Evolutionary conservation across 1,140 invertebrate genomes (phyloP), one percentile per base, ranked within the genome.

Genomic region (Cyrtorhinus lividipennis): DNA sequence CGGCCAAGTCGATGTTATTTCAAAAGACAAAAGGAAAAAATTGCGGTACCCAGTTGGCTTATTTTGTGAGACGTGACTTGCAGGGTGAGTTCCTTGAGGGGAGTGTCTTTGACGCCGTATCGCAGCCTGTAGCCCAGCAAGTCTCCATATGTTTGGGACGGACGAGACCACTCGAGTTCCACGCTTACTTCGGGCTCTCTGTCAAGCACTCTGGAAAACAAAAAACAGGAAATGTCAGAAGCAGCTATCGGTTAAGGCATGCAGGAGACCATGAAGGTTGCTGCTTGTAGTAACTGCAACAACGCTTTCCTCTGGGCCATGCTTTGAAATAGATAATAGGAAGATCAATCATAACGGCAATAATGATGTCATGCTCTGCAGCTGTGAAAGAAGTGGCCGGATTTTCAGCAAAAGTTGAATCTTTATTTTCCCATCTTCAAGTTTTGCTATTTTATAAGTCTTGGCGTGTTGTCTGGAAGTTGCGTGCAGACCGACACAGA

Each of bases 81-180:
- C 20, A 69, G 57, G 22, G 69, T 61, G 15, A 68, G 56, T 27
- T 92, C 90, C 64, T 84, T 83, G 1, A 87, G 71, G 8, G 80
- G 75, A 68, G 85, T 83, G 75, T 90, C 91, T 73, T 87, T 88
- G 12, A 91, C 83, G 23, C 93, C 91, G 74, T 91, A 96, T 68
- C 84, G 80, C 15, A 96, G 75, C 64, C 88, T 81, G 72, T 94
- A 96, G 0, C 70, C 69, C 10, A 68, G 76, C 13, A 98, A 75
- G 65, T 87, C 83, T 0, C 95, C 95, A 69, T 92, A 93, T 0
- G 90, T 92, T 73, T 90, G 82, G 0, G 80, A 81, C 0, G 95
- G 95, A 67, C 82, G 81, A 10, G 80, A 82, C 95, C 95, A 98
- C 71, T 93, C 88, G 20, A 96, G 77, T 74, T 94, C 88, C 53